Evolutionary conservation across 2,113 vertebrate species (phyloP).

Genomic region (Pterocles gutturalis): DNA sequence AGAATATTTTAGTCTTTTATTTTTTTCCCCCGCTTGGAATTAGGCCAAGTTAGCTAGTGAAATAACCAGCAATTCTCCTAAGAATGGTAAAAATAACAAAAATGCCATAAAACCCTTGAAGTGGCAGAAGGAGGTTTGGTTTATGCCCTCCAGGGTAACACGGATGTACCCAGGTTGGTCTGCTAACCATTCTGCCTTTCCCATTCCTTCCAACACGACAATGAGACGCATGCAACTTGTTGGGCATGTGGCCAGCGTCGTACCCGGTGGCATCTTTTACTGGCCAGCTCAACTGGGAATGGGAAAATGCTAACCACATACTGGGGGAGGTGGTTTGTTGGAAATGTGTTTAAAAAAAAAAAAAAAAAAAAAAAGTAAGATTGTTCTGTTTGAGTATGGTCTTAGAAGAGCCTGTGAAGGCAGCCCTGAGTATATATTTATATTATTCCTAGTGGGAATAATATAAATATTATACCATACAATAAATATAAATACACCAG

Average conservation of each 20-base stretch:
- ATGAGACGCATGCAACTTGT: accelerated
- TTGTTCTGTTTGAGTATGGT: background rate
- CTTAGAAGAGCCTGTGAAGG: background rate
- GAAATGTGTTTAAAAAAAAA: too few species aligned
- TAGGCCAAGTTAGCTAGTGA: background rate
- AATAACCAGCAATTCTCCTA: background rate
- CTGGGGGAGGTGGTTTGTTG: background rate
- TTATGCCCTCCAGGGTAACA: background rate
- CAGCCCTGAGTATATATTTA: background rate
- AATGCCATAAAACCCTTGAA: background rate
- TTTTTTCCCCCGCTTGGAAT: background rate
- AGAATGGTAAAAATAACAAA: background rate
- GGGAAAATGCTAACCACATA: accelerated
- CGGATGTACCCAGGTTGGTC: background rate
- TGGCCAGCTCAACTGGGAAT: background rate
- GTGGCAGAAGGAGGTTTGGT: background rate
- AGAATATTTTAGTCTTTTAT: background rate
- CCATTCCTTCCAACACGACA: background rate
- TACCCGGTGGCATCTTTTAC: background rate
- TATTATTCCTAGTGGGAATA: background rate
- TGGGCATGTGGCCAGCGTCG: background rate
- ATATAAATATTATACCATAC: background rate
- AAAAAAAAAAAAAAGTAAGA: background rate
- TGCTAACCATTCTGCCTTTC: background rate
- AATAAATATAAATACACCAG: background rate